A percentile compares a stretch with the other conserved stretches of the same genome.
Evolutionary conservation across 2,888 invertebrate genomes (phyloP).

Genomic region (Polyommatus iphigenia): DNA sequence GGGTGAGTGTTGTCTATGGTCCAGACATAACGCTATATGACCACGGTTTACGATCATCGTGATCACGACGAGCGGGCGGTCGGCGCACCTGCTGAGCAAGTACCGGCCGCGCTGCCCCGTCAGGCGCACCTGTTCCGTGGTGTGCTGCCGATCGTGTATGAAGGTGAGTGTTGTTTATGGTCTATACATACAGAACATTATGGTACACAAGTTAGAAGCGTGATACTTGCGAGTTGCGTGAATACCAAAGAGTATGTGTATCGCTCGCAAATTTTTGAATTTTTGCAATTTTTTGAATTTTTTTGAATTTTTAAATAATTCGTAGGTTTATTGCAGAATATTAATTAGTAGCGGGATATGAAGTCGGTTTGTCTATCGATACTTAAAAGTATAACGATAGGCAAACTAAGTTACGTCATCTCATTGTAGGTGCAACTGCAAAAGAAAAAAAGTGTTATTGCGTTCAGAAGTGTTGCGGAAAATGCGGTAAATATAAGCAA

Average conservation of each 20-base stretch:
- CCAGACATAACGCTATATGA: too few species aligned
- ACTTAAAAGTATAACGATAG: neutral
- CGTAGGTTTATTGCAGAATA: too few species aligned
- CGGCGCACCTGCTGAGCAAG: constrained; percentile 94
- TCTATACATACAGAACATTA: too few species aligned
- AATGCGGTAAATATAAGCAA: constrained; percentile 3
- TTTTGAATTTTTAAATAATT: too few species aligned
- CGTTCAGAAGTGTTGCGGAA: neutral
- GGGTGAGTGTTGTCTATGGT: constrained; percentile 70
- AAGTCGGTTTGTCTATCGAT: neutral
- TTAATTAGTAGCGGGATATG: too few species aligned
- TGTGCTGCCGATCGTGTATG: constrained; percentile 92
- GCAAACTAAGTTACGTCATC: neutral
- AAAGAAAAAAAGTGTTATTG: neutral
- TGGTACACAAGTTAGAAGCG: too few species aligned
- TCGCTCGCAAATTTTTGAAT: too few species aligned
- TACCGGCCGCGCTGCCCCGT: constrained; percentile 97
- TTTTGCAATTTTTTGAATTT: too few species aligned
- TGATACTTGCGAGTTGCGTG: too few species aligned
- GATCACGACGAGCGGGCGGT: constrained; percentile 90
- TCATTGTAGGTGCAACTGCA: neutral
- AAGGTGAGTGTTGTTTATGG: constrained; percentile 73
- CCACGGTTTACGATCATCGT: constrained; percentile 84
- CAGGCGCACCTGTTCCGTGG: constrained; percentile 94
- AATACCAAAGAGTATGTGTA: too few species aligned